Evolutionary conservation across 2,113 vertebrate genomes (phyloP), one percentile per base, ranked within the genome.

Genomic region (Ascaphus truei): DNA sequence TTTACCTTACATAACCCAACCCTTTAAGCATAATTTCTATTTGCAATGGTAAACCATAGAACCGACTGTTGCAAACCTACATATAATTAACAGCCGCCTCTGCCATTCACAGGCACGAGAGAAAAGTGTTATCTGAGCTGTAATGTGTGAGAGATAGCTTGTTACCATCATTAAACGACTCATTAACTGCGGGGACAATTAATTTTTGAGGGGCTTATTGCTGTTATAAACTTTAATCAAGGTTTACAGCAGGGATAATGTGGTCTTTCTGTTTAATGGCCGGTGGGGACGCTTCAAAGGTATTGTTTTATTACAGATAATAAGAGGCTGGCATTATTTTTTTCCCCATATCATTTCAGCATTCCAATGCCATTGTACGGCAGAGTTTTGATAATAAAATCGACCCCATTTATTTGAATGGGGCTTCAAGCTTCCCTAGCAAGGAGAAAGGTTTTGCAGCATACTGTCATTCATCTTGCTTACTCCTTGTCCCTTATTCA

Each of bases 161-260:
- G 56, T 71, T 71, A 71, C 45, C 55, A 31, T 57, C 67, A 61
- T 71, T 71, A 71, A 71, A 71, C 67, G 67, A 61, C 57, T 71
- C 57, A 71, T 71, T 71, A 71, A 71, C 67, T 61, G 56, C 57
- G 45, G 67, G 67, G 67, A 61, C 67, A 71, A 71, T 69, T 30
- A 51, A 61, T 61, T 71, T 71, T 71, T 71, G 67, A 71, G 67
- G 67, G 67, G 56, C 67, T 71, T 71, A 71, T 71, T 71, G 45
- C 67, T 23, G 57, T 71, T 71, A 39, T 71, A 71, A 71, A 71
- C 57, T 60, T 71, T 71, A 71, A 71, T 71, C 67, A 71, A 59
- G 67, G 67, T 71, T 71, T 71, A 71, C 67, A 51, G 67, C 67
- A 61, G 57, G 52, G 45, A 61, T 71, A 71, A 71, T 61, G 67